Percentiles rank a stretch among this genome's conserved stretches.
These are phyloP conservation scores for Leptopilina boulardi DNA, from an alignment of 1,140 invertebrate species.

Conservation along the genomic window DNA sequence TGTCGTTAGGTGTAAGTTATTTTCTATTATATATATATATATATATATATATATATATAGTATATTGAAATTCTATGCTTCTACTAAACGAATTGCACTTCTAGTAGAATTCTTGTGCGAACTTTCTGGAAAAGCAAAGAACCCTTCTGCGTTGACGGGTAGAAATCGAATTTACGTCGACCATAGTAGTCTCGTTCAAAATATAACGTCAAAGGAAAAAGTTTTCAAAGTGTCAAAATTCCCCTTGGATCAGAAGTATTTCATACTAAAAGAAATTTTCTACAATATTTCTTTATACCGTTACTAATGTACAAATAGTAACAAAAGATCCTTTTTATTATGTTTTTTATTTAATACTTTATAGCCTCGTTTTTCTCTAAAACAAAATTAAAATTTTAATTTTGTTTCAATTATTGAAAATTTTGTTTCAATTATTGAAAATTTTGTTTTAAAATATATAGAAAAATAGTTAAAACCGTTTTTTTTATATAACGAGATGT, in stretches of 20 bases:
- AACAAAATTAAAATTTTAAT: no score
- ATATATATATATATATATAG: no score
- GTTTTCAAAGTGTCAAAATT: conserved; percentile 27
- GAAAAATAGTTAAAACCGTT: no score
- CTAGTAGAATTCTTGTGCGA: neutral
- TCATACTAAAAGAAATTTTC: conserved; percentile 9
- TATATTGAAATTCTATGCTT: neutral
- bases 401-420: no score
- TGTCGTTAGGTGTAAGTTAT: no score
- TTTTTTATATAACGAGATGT: no score
- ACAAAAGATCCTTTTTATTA: neutral
- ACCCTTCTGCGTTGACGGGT: conserved; percentile 9
- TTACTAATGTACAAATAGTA: neutral
- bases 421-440: no score
- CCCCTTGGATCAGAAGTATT: conserved; percentile 1
- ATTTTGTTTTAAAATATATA: no score
- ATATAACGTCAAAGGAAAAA: conserved; percentile 24
- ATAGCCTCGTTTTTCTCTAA: neutral
- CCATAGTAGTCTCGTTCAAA: conserved; percentile 19
- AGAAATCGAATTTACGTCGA: conserved; percentile 21
- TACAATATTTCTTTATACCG: neutral
- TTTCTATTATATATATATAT: neutral
- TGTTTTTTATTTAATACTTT: neutral
- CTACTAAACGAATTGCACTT: neutral
- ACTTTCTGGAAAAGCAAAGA: neutral